These are phyloP conservation scores for Salticus scenicus DNA, from an alignment of 2,888 invertebrate genomes.

Conservation along the genomic window DNA sequence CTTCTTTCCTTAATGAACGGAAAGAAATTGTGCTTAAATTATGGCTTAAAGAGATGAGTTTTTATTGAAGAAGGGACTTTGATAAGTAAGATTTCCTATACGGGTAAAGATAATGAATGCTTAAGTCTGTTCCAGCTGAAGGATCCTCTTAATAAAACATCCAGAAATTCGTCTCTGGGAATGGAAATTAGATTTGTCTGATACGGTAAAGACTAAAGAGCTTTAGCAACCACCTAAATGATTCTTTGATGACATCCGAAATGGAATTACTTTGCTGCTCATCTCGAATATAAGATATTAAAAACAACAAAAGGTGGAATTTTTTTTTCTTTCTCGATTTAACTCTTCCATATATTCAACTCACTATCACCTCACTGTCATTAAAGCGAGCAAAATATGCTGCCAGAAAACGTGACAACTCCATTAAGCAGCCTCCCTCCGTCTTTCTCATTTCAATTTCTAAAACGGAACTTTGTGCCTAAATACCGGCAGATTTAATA, in stretches of 20 bases:
- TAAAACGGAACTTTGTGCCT: slow-evolving; percentile 45
- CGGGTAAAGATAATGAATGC: too few relatives aligned
- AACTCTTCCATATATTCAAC: not conserved
- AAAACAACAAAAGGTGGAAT: not conserved
- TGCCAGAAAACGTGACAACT: slow-evolving; percentile 35
- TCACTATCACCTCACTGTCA: not conserved
- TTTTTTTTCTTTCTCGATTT: not conserved
- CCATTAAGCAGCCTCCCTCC: slow-evolving; percentile 38
- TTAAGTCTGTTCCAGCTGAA: too few relatives aligned
- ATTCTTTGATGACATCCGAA: not conserved
- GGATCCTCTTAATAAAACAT: too few relatives aligned
- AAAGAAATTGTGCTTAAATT: too few relatives aligned
- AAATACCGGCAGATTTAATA: slow-evolving; percentile 10
- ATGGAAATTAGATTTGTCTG: too few relatives aligned
- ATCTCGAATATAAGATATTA: not conserved
- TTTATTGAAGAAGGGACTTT: too few relatives aligned
- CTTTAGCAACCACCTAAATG: not conserved
- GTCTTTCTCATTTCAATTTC: slow-evolving; percentile 16
- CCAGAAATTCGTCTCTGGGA: too few relatives aligned
- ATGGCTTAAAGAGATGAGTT: too few relatives aligned
- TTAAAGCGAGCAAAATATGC: slow-evolving; percentile 1
- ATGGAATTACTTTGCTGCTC: not conserved
- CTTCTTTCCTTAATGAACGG: too few relatives aligned
- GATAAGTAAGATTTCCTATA: too few relatives aligned
- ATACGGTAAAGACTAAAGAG: too few relatives aligned